Percentiles rank a stretch among this genome's conserved stretches.
Evolutionary conservation across 2,113 vertebrate species (phyloP).

Genomic region (Motacilla alba): DNA sequence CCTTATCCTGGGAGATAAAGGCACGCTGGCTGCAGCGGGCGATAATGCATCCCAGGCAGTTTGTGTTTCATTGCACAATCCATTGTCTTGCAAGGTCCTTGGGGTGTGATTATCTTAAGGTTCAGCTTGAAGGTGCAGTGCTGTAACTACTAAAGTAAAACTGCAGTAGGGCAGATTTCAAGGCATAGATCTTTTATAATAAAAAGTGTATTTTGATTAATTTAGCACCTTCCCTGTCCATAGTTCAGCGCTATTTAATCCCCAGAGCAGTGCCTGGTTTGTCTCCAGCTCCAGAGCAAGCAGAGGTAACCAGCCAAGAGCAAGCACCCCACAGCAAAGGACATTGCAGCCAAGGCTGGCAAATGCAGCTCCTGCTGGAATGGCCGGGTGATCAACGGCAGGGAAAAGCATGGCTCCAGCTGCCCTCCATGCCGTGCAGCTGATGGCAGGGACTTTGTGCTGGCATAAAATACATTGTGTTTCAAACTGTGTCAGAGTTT

Average conservation of each 20-base stretch:
- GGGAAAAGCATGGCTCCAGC: neutral
- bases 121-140: neutral
- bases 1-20: neutral
- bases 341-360: neutral
- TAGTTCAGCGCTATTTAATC: neutral
- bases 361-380: neutral
- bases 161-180: neutral
- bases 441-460: neutral
- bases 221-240: neutral
- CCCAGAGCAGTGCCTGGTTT: neutral
- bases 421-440: no score
- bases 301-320: neutral
- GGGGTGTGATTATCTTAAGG: neutral
- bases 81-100: neutral
- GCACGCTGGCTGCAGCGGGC: neutral
- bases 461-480: neutral
- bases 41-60: neutral
- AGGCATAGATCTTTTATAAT: neutral
- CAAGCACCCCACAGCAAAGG: accelerated
- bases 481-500: neutral
- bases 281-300: neutral
- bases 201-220: neutral
- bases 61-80: neutral
- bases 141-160: neutral
- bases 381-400: accelerated